Evolutionary conservation across 2,113 vertebrate species (phyloP).

Genomic region (Spermophilus dauricus): DNA sequence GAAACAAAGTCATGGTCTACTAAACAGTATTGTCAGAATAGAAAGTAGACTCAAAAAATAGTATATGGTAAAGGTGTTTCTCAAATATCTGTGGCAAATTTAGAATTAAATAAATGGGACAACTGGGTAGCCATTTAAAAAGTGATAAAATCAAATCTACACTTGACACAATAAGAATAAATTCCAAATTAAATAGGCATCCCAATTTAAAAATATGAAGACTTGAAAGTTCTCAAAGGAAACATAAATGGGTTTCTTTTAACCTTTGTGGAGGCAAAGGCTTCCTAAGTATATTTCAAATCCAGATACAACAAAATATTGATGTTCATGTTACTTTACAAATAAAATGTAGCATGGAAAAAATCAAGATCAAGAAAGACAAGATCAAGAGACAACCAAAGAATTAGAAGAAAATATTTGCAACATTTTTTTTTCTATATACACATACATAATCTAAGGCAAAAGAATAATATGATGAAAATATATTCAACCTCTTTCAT

Average conservation of each 20-base stretch:
- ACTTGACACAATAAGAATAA: not conserved
- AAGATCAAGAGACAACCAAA: slow-evolving; percentile 8
- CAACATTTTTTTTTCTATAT: not conserved
- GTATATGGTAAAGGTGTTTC: not conserved
- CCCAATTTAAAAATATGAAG: not conserved
- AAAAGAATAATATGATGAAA: not conserved
- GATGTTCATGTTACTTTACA: not conserved
- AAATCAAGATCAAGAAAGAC: not conserved
- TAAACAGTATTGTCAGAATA: not conserved
- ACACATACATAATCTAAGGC: not conserved
- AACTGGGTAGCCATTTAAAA: slow-evolving; percentile 5
- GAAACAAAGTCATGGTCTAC: not conserved
- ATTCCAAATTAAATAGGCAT: not conserved
- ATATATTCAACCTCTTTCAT: not conserved
- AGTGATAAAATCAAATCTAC: not conserved
- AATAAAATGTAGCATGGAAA: not conserved
- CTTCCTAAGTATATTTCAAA: not conserved
- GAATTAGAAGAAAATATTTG: slow-evolving; percentile 5
- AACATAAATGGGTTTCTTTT: not conserved
- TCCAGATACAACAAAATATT: not conserved
- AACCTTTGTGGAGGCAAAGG: not conserved
- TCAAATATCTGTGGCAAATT: not conserved
- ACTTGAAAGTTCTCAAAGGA: not conserved
- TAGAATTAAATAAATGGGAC: not conserved
- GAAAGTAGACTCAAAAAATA: not conserved